phyloP scores from a whole-genome alignment of 2,797 vertebrate genomes.

The Cetoscarus ocellatus region DNA sequence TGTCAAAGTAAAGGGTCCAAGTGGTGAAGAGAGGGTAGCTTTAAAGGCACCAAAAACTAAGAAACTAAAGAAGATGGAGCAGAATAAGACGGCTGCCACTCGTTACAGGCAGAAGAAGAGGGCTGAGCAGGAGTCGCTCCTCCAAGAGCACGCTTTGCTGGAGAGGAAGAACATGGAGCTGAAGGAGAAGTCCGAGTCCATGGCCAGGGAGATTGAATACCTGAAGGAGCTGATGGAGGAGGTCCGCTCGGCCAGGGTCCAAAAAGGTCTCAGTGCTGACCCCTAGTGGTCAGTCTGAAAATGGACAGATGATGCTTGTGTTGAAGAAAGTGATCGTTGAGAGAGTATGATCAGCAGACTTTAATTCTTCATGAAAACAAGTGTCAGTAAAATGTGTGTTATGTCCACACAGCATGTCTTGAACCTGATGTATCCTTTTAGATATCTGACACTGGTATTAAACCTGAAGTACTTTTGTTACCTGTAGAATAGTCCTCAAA shows the following conservation, averaged over 20 bases:
- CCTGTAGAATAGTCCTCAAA: conserved; percentile 34
- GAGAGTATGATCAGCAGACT: conserved; percentile 21
- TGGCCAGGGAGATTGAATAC: conserved; percentile 94
- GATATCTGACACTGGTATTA: conserved; percentile 48
- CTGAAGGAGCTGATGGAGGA: conserved; percentile 95
- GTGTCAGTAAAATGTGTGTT: conserved; percentile 30
- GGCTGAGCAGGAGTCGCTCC: conserved; percentile 87
- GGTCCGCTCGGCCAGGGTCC: conserved; percentile 86
- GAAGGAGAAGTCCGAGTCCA: conserved; percentile 89
- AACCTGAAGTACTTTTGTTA: conserved; percentile 16
- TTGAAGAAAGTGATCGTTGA: conserved; percentile 9
- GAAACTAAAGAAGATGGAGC: conserved; percentile 97
- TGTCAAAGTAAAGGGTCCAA: conserved; percentile 39
- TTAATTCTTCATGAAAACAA: conserved; percentile 4
- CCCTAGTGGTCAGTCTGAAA: conserved; percentile 42
- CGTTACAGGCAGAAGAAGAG: conserved; percentile 95
- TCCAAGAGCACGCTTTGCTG: conserved; percentile 81
- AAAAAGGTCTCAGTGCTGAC: conserved; percentile 64
- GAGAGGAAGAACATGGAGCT: conserved; percentile 91
- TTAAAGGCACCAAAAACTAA: conserved; percentile 85
- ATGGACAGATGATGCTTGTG: background rate
- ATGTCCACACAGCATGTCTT: conserved; percentile 31
- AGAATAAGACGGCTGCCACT: conserved; percentile 96
- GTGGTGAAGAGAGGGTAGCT: conserved; percentile 21
- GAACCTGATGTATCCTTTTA: conserved; percentile 7